Base-by-base conservation (phyloP, 1,140 invertebrate species). In the Schlechtendalia chinensis region DNA sequence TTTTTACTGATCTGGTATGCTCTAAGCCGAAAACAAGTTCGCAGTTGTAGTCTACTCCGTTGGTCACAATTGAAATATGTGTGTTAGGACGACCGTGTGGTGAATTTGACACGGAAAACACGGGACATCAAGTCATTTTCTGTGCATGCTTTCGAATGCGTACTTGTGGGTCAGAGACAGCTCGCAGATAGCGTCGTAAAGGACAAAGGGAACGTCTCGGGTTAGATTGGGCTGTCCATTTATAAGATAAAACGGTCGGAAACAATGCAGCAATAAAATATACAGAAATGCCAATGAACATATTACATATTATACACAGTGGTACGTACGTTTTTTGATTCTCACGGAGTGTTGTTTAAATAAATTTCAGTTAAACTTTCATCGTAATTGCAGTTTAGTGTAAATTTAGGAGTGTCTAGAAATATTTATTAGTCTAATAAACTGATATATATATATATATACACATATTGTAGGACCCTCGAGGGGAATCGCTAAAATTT, bases 361-460 rank as follows among this genome's bases (percentile, higher is more conserved):
- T 69, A 17, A 14, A 69, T 47, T 69, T 69, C 67, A n/a, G 39
- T 69, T 69, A 69, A n/a, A 69, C 67, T 69, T 69, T 69, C 67
- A 69, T 69, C 67, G 67, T 69, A 69, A 69, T 69, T 69, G 67
- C 47, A 69, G 67, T 69, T 69, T 69, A 50, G 16, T 16, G 45
- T 50, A 69, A 10, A 69, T 69, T 50, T 50, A 50, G 67, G 45
- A 69, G 67, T 69, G 67, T 24, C 67, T 69, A 47, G 39, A 6
- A 50, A 69, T 50, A 69, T 69, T 50, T 69, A 50, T 69, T 69
- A 69, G 39, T 50, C 45, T 27, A 47, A 47, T 50, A 69, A 69
- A 50, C 67, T 69, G 16, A 47, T 69, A 22, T 14, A 24, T 22
- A n/a, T 8, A 19, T 24, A 47, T 24, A 47, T 69, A 8, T 39